Percentiles rank a stretch among this genome's conserved stretches.
Evolutionary conservation across 2,113 vertebrate species (phyloP).

Genomic region (Pangasianodon gigas): DNA sequence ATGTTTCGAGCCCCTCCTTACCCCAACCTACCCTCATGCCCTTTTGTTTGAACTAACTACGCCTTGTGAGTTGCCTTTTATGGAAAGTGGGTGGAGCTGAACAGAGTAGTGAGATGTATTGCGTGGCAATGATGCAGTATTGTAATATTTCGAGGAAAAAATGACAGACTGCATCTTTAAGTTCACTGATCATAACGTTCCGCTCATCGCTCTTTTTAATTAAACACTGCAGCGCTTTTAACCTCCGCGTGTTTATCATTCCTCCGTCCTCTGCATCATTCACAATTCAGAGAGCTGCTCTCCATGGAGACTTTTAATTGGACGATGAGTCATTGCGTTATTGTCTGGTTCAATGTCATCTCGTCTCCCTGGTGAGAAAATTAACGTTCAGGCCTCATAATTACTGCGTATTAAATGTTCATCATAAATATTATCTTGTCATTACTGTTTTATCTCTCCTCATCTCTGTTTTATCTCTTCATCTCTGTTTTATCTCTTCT

Average conservation of each 20-base stretch:
- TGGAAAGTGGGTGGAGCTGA: not conserved
- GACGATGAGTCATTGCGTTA: constrained; percentile 9
- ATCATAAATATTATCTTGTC: not conserved
- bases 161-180: not conserved
- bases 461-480: too few species aligned
- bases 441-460: not conserved
- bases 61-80: not conserved
- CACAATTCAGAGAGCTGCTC: constrained; percentile 1
- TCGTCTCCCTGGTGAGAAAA: not conserved
- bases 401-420: not conserved
- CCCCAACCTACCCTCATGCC: not conserved
- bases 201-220: not conserved
- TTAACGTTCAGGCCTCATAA: not conserved
- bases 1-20: not conserved
- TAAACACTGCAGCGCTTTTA: not conserved
- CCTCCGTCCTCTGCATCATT: not conserved
- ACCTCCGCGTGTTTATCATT: not conserved
- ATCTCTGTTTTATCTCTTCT: not conserved
- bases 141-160: not conserved
- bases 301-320: not conserved
- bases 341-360: not conserved
- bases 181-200: not conserved
- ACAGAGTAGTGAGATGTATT: not conserved
- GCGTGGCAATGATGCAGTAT: not conserved
- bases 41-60: not conserved